Conservation (phyloP, 2,888 invertebrate genomes). For the Drosophila mimetica region DNA sequence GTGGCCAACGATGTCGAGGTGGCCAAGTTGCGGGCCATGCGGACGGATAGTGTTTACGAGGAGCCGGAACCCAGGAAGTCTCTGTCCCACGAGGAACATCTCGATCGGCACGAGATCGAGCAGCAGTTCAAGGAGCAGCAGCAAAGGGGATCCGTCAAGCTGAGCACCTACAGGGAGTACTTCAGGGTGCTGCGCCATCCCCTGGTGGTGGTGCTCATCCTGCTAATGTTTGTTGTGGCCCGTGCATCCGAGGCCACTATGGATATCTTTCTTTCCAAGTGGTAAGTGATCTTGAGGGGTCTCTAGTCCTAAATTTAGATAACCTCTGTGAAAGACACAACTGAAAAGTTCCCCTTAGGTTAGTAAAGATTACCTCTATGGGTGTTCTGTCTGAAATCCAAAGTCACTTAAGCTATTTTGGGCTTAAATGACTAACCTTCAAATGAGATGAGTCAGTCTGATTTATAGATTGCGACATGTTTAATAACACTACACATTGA, state of each 20-base stretch:
- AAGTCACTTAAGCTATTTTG: neutral
- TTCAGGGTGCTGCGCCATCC: slow-evolving; percentile 85
- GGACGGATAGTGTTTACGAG: slow-evolving; percentile 74
- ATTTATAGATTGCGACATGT: slow-evolving; percentile 5
- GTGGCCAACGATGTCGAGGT: slow-evolving; percentile 76
- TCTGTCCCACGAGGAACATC: slow-evolving; percentile 85
- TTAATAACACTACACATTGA: slow-evolving; percentile 13
- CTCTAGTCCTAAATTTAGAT: too few species aligned
- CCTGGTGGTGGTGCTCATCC: slow-evolving; percentile 69
- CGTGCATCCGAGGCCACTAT: slow-evolving; percentile 88
- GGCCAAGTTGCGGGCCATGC: slow-evolving; percentile 59
- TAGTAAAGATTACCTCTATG: neutral
- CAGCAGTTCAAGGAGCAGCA: slow-evolving; percentile 86
- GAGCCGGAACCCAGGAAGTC: slow-evolving; percentile 56
- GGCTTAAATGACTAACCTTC: neutral
- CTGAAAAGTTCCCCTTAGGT: too few species aligned
- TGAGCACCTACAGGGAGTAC: slow-evolving; percentile 86
- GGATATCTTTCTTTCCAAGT: slow-evolving; percentile 91
- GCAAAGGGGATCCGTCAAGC: slow-evolving; percentile 87
- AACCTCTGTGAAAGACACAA: too few species aligned
- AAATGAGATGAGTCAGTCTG: slow-evolving; percentile 5
- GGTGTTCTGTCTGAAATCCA: neutral
- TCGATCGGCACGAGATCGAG: slow-evolving; percentile 54
- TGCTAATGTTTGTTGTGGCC: slow-evolving; percentile 86
- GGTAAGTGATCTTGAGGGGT: too few species aligned